Evolutionary conservation across 92 coral and sea anemone genomes (phyloP), one percentile per base, ranked within the genome.

Genomic region (Umimayanthus chanpuru): DNA sequence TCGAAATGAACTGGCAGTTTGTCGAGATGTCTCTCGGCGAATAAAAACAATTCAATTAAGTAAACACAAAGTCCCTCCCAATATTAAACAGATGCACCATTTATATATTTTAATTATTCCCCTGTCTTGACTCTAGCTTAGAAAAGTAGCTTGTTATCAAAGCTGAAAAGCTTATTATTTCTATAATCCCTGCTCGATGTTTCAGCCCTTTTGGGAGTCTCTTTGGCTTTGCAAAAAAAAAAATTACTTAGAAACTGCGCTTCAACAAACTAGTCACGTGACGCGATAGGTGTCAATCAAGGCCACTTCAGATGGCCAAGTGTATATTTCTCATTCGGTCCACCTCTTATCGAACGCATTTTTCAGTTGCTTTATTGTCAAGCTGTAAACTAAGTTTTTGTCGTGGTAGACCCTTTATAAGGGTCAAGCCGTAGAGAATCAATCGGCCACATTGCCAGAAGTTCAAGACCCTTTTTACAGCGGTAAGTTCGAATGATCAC

Each of bases 181-280:
- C 40, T 6, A n/a, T 67, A 65, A 30, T 43, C 77, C 74, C 47
- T 41, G 11, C 73, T 36, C 47, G 18, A 39, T 56, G 44, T 20
- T 64, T 81, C 75, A 71, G 77, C 58, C 67, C 39, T 43, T 41
- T 49, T 3, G 76, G 50, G 73, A 58, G 29, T 56, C n/a, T 61
- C 53, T 21, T 79, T 80, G 84, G 25, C 36, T 38, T 81, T 61
- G 85, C 26, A 14, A 26, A 43, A 82, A 81, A 18, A 40, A 39
- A 32, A 23, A 9, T 4, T 28, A 6, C 82, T 25, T 49, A 2
- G 39, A 88, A 73, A 81, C 28, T 23, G 67, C 58, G 50, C 82
- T 81, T 89, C 88, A 87, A 89, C 92, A 75, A 82, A 73, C 29
- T 6, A 73, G 92, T 92, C 94, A 92, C 94, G 92, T 92, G 94